Percentiles rank a stretch among this genome's conserved stretches.
Evolutionary conservation across 64 coral and sea anemone species (phyloP).

Genomic region (Hydrozoanthus tunicans): DNA sequence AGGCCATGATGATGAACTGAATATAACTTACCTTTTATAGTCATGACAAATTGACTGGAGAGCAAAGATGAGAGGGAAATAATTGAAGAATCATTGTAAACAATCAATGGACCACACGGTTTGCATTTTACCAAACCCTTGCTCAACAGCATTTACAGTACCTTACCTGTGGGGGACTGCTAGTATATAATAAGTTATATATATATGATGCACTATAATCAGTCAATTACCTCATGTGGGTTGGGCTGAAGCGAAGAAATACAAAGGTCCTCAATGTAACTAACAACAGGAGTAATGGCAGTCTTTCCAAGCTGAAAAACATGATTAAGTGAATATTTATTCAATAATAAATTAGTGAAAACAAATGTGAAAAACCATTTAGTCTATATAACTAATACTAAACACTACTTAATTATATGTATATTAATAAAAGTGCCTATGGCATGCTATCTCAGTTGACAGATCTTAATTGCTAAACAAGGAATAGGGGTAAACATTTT

Average conservation of each 20-base stretch:
- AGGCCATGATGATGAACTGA: no score
- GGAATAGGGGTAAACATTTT: no score
- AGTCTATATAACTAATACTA: background rate
- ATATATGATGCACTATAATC: no score
- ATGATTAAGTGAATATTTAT: background rate
- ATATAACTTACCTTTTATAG: no score
- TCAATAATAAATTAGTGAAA: background rate
- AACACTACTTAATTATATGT: background rate
- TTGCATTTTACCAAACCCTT: no score
- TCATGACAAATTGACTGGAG: no score
- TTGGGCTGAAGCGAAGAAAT: slow-evolving; percentile 71
- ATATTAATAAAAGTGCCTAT: no score
- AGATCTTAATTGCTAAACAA: no score
- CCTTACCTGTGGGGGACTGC: no score
- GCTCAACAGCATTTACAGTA: no score
- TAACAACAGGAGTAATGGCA: slow-evolving; percentile 83
- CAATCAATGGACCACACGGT: no score
- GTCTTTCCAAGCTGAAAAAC: slow-evolving; percentile 62
- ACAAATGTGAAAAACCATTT: background rate
- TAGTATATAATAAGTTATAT: background rate
- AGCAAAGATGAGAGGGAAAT: background rate
- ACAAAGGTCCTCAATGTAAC: slow-evolving; percentile 80
- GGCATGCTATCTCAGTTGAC: no score
- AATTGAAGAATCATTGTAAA: background rate
- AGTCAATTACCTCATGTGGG: slow-evolving; percentile 65